Conservation (phyloP, 2,113 vertebrate genomes). For the Zeus faber region DNA sequence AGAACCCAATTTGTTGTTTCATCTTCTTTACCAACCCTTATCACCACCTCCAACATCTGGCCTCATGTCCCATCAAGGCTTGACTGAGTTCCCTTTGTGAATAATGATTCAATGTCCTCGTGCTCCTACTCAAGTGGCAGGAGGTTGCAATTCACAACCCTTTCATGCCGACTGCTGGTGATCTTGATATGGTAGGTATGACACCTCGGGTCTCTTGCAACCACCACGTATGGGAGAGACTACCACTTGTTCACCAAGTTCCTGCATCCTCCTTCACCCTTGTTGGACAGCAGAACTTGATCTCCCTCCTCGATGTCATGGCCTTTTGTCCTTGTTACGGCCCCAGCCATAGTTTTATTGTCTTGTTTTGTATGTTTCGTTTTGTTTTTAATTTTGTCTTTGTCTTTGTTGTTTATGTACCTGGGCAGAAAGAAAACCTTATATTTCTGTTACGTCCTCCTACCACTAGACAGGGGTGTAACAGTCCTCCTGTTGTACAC, state of each 20-base stretch:
- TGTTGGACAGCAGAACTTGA: constrained; percentile 15
- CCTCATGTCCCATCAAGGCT: not conserved
- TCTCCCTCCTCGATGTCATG: constrained; percentile 12
- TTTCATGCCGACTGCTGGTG: constrained; percentile 5
- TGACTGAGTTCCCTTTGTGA: not conserved
- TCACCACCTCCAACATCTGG: not conserved
- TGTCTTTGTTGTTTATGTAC: too few species aligned
- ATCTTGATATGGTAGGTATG: constrained; percentile 8
- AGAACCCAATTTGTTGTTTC: not conserved
- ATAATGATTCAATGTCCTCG: not conserved
- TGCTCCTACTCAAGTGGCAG: not conserved
- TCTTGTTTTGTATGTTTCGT: too few species aligned
- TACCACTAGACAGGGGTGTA: too few species aligned
- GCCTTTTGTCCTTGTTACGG: not conserved
- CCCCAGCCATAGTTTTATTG: too few species aligned
- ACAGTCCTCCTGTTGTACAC: constrained; percentile 14
- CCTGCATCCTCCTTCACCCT: too few species aligned
- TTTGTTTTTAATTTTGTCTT: too few species aligned
- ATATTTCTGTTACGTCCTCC: too few species aligned
- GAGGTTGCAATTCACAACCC: constrained; percentile 3
- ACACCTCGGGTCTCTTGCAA: constrained; percentile 7
- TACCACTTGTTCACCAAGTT: constrained; percentile 21
- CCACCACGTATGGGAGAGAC: constrained; percentile 11
- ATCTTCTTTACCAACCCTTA: not conserved
- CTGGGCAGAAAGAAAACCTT: too few species aligned